Evolutionary conservation across 2,113 vertebrate species (phyloP).

Genomic region (Peucedramus taeniatus): DNA sequence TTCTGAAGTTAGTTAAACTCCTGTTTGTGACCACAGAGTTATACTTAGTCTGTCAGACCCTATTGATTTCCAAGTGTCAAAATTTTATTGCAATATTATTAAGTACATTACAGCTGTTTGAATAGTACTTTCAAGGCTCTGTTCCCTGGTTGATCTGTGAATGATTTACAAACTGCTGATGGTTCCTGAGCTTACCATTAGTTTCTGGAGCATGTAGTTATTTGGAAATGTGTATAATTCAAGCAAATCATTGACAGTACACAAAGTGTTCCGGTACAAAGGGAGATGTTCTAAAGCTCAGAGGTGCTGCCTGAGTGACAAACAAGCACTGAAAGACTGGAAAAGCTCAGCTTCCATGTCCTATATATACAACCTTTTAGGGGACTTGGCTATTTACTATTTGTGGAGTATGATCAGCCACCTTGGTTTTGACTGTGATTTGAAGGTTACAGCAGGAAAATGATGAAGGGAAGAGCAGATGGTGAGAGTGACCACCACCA

Average conservation of each 20-base stretch:
- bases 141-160: conserved; percentile 3
- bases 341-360: neutral
- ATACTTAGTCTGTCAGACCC: conserved; percentile 31
- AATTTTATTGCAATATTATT: neutral
- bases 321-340: fast-evolving
- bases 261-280: neutral
- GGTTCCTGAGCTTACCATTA: conserved; percentile 5
- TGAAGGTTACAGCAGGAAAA: neutral
- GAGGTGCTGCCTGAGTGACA: neutral
- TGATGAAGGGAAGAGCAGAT: neutral
- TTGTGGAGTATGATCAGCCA: neutral
- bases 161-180: conserved; percentile 43
- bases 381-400: neutral
- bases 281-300: neutral
- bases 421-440: neutral
- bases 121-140: neutral
- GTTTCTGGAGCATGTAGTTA: neutral
- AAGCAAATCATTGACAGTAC: conserved; percentile 24
- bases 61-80: conserved; percentile 33
- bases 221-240: conserved; percentile 3
- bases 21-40: neutral
- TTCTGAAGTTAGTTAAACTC: conserved; percentile 31
- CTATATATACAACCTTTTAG: neutral
- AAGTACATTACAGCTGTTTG: neutral
- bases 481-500: neutral